Base-by-base conservation (phyloP, 1,140 invertebrate genomes). In the Globodera rostochiensis region DNA sequence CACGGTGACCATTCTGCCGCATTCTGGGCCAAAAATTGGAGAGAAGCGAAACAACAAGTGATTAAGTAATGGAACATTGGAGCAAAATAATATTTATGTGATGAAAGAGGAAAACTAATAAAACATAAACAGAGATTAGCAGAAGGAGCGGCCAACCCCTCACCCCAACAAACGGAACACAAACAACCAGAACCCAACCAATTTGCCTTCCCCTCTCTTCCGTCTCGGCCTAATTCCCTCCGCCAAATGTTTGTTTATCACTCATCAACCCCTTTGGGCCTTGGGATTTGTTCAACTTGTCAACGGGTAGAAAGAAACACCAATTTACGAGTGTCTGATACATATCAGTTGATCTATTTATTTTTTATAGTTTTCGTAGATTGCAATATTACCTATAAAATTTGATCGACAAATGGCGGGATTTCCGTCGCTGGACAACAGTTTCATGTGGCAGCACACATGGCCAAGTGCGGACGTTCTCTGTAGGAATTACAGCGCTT, bases 361-460 rank as follows among this genome's bases (percentile, higher is more conserved):
- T 36, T 36, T 36, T 36, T 36, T 2, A 36, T 25, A 1, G 25
- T 2, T 36, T 36, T 36, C 36, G 36, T 0, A 36, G 36, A 36
- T 36, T 36, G 2, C 36, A 0, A 36, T 36, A 36, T 36, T 36
- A 36, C 36, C 36, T 36, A 36, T 36, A 36, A 36, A 36, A 36
- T 36, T 36, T 36, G 36, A 3, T 36, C 50, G 7, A 64, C 57
- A 64, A 64, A 64, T 64, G 57, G 15, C 57, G 13, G 57, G n/a
- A 4, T 64, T 64, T 13, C 57, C 57, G 15, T 64, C 15, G 75
- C 3, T 80, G 4, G 75, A 80, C 9, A 80, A 25, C 25, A 3
- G 80, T 13, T 79, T 57, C 11, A 73, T 83, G 73, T 83, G 82
- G 83, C 53, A 83, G 50, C 82, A 83, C 45, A 83, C 73, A 4